Evolutionary conservation across 1,140 invertebrate genomes (phyloP), one percentile per base, ranked within the genome.

Genomic region (Contarinia nasturtii): DNA sequence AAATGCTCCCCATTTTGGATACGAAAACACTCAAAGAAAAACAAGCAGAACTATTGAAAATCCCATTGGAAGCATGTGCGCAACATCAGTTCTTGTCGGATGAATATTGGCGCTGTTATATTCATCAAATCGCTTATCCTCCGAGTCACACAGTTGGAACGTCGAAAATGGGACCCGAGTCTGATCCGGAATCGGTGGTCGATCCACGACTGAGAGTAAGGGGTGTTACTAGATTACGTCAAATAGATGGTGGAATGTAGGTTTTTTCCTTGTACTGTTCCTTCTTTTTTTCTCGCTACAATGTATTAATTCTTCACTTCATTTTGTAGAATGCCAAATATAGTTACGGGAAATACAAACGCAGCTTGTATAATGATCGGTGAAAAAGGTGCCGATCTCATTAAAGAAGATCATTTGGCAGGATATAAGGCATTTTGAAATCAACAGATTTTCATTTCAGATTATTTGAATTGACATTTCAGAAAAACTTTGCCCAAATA

Each of bases 191-290:
- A 5, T 3, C 27, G 3, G 27, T 27, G 3, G 27, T 27, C 27
- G 27, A 27, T 27, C 27, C 27, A 27, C 27, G 27, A 10, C 27
- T 73, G 15, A 60, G 57, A 50, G 67, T 71, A 5, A 64, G 72
- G 53, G 74, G 76, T 0, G 60, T 82, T 0, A 54, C 59, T 11
- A 69, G 72, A 15, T 54, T 85, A 7, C 67, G 82, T 54, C 78
- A 85, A 1, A 69, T 76, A 1, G 82, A 86, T 63, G 80, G 79
- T 10, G 37, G 43, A 12, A 45, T 49, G 2, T 27, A 27, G 27
- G 27, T 3, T 3, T 5, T 27, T 27, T 27, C 27, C n/a, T n/a
- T n/a, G n/a, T n/a, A n/a, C n/a, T n/a, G n/a, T n/a, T n/a, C n/a
- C n/a, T n/a, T n/a, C n/a, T n/a, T 5, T 27, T 27, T 27, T 27